Percentiles rank a stretch among this genome's conserved stretches.
Conservation (phyloP, 2,113 vertebrate genomes). For the Cettia cetti region DNA sequence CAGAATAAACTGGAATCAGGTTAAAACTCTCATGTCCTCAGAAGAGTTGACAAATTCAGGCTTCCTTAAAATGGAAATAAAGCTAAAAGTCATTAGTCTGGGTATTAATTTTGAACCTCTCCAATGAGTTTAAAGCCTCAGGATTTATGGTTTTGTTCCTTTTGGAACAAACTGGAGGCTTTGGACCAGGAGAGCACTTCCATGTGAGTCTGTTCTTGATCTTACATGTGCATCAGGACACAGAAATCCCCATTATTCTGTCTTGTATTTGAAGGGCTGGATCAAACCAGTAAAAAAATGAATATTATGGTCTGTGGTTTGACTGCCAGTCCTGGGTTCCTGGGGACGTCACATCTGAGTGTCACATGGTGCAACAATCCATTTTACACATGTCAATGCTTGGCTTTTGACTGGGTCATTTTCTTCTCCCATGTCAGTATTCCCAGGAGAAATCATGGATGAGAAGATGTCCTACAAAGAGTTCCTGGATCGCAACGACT, state of each 20-base stretch:
- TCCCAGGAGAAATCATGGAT: conserved; percentile 52
- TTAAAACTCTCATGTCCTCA: neutral
- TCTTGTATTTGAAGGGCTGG: neutral
- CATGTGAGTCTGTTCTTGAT: neutral
- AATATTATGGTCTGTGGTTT: neutral
- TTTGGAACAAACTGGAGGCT: neutral
- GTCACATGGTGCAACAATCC: accelerated
- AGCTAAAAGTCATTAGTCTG: neutral
- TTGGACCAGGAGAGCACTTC: neutral
- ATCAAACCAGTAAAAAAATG: neutral
- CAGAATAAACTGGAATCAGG: neutral
- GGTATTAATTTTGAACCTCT: neutral
- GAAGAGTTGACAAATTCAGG: neutral
- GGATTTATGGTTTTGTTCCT: accelerated
- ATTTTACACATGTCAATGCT: accelerated
- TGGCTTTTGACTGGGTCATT: neutral
- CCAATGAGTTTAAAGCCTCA: neutral
- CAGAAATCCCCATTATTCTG: neutral
- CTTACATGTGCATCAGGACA: accelerated
- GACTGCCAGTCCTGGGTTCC: neutral
- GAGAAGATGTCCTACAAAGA: conserved; percentile 68
- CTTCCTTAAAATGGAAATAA: neutral
- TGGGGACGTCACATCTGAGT: neutral
- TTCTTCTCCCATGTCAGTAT: conserved; percentile 8
- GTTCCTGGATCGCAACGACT: conserved; percentile 54